Evolutionary conservation across 2,888 invertebrate species (phyloP), one percentile per base, ranked within the genome.

Genomic region (Bedellia somnulentella): DNA sequence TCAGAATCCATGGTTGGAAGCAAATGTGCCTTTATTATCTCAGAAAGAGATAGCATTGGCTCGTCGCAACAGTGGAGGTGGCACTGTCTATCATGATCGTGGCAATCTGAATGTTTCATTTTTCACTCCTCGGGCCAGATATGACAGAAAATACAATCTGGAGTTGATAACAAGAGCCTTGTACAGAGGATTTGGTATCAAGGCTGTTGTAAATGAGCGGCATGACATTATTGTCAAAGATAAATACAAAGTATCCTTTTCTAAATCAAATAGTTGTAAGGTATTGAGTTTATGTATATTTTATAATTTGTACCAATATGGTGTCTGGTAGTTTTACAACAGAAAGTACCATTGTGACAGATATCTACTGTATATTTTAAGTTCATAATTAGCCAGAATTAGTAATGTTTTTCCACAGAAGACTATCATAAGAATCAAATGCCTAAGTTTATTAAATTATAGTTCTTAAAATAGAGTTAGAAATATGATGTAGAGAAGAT

Each of bases 1-100:
- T 62, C 98, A 98, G 62, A 99, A 99, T 64, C 94, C 96, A 1
- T 99, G 96, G 89, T 58, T 86, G 17, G 98, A 99, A 60, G 87
- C 91, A 2, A 89, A 97, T 58, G 68, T 92, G 2, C 78, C 83
- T 2, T 77, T 79, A 24, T 58, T 90, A 28, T 54, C 77, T 36
- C 81, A 83, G 28, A 75, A 80, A 24, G 85, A 84, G 10, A 84
- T 97, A 33, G 75, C 80, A 8, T 48, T 96, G 35, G 96, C 90
- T 0, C 81, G 99, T 34, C 81, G 99, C 24, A 92, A 92, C 51
- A 96, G 96, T 61, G 98, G 98, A 15, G 90, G 99, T 36, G 98
- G 97, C 15, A 88, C 96, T 3, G 96, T 99, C 14, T 99, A 93
- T 60, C 98, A 99, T 59, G 98, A 99, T 60, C 68, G 81, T 38